Evolutionary conservation across 2,888 invertebrate genomes (phyloP).

Genomic region (Pammene aurita): DNA sequence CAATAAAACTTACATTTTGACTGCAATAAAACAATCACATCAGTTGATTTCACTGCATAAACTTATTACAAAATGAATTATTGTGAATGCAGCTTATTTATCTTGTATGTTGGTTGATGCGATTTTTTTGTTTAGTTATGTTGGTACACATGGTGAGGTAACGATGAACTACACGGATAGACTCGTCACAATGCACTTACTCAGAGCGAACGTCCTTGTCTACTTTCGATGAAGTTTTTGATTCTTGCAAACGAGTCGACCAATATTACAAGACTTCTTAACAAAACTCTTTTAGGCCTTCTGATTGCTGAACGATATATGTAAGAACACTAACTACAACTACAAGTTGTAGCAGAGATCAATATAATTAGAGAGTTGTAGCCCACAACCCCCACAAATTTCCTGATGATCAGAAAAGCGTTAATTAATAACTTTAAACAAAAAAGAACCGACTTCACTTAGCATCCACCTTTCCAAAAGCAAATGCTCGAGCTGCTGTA

Average conservation of each 20-base stretch:
- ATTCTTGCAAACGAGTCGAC: not conserved
- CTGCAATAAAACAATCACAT: not conserved
- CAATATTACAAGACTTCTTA: no score
- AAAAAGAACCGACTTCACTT: no score
- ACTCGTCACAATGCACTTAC: not conserved
- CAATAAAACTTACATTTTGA: not conserved
- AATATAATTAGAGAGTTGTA: no score
- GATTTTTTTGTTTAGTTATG: not conserved
- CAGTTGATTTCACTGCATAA: not conserved
- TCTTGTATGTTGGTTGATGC: constrained; percentile 6
- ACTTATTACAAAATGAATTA: not conserved
- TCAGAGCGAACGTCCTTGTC: not conserved
- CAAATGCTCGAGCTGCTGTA: no score
- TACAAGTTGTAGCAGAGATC: no score
- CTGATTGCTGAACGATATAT: no score
- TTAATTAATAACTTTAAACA: no score
- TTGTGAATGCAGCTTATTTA: constrained; percentile 17
- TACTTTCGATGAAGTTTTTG: constrained; percentile 1
- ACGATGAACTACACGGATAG: not conserved
- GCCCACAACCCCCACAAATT: no score
- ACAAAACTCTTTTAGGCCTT: no score
- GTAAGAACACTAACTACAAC: no score
- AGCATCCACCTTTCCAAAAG: no score
- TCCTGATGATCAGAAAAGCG: no score
- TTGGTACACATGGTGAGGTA: constrained; percentile 1